Base-by-base conservation (phyloP, 2,888 invertebrate species). In the Torymus texanus region DNA sequence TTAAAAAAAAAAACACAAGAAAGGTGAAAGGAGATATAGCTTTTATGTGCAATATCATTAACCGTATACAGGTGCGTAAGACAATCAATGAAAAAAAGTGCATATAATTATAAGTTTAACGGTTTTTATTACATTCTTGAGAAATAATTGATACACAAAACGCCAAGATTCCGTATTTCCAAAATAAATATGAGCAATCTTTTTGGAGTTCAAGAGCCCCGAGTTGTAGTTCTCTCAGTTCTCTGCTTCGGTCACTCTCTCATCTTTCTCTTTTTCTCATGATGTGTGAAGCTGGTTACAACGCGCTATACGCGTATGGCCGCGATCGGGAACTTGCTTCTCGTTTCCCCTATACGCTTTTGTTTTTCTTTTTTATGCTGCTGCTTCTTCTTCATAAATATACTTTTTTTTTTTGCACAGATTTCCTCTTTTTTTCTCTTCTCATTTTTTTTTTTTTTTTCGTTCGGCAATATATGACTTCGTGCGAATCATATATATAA, bases 101-200 rank as follows among this genome's bases (percentile, higher is more conserved):
- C 41, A 8, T 41, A 1, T 41, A 41, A 41, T 14, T 59, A 50
- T 82, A 79, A 85, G 85, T 87, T 86, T 84, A 87, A 87, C 86
- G 86, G 65, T 86, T 88, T 84, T 89, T 89, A 88, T 89, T 89
- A 88, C 87, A 89, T 88, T 88, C 87, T 88, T 88, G 87, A 87
- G 87, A 89, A 88, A 89, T 88, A 87, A 89, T 79, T 75, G 53
- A 14, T 89, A 88, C 88, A 89, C 88, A 88, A 74, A 88, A 88
- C 84, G 84, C 83, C 82, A 84, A 83, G 81, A 84, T 85, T 83
- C 83, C 81, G 83, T 83, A 83, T 63, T 58, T 85, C 84, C 84
- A 84, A 86, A 87, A 87, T 87, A 86, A 87, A 86, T 84, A 85
- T 84, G 62, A 78, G 68, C 58, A 85, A 83, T 83, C 83, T 81